Base-by-base conservation (phyloP, 2,797 vertebrate genomes). In the Buphagus erythrorhynchus region DNA sequence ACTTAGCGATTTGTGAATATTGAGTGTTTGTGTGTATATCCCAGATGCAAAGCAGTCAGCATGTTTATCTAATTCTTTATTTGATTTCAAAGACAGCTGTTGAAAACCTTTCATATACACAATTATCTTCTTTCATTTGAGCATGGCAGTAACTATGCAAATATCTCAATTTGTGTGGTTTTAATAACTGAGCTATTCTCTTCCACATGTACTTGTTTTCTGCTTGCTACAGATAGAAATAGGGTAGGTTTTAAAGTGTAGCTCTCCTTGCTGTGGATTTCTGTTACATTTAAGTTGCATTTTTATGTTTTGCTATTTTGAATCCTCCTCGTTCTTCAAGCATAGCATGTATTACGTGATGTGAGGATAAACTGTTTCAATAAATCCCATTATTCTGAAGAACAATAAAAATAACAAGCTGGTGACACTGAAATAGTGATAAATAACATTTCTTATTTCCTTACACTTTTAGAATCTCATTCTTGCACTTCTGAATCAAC, bases 351-450 rank as follows among this genome's bases (percentile, higher is more conserved):
- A 71, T 78, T 86, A 28, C 8, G 62, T 51, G 86, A 96, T 79
- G 86, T n/a, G 55, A 95, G 93, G 75, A 97, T 85, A 86, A 95
- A 97, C 89, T 88, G 57, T 87, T 95, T 94, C 89, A 88, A 91
- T 96, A 93, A 97, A 96, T 92, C 67, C 86, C 66, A 88, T 94
- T 97, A 95, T 94, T 95, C 67, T 89, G 87, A 96, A 94, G 54
- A 96, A 96, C 91, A 97, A 95, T 96, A 97, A 97, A 95, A 97
- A 94, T 95, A 97, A 87, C 87, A 96, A 94, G 61, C 84, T 81
- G 45, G 29, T 96, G 92, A 96, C 71, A 90, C 62, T 40, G 38
- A 86, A 88, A 86, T 55, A 42, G 31, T 95, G 94, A 97, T 94
- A 97, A 96, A 96, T 93, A 80, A 35, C 74, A 67, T 58, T 93